A percentile compares a stretch with the other conserved stretches of the same genome.
phyloP scores from a whole-genome alignment of 2,888 invertebrate genomes.

The Heliconius charithonia region DNA sequence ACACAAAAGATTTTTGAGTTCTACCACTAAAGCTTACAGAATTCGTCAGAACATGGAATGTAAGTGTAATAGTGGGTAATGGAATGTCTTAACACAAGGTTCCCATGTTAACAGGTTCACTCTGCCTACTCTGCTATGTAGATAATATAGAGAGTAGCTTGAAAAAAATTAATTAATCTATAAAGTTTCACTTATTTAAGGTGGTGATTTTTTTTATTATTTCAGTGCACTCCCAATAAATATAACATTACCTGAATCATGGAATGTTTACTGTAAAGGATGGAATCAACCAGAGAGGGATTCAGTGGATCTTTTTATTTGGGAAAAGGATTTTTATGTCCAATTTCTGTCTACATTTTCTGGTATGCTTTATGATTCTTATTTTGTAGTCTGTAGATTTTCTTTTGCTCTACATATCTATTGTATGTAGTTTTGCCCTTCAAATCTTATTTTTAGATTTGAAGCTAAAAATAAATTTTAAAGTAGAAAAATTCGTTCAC shows the following conservation, averaged over 20 bases:
- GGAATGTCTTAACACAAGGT: background rate
- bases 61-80: too few species aligned
- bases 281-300: constrained; percentile 63
- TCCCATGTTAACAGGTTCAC: fast-evolving
- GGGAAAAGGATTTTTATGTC: constrained; percentile 85
- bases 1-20: too few species aligned
- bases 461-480: too few species aligned
- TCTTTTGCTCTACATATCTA: background rate
- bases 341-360: constrained; percentile 79
- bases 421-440: too few species aligned
- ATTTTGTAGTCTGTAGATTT: background rate
- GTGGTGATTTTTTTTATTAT: constrained; percentile 37
- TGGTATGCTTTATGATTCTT: constrained; percentile 57
- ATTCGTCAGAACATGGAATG: too few species aligned
- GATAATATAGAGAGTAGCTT: too few species aligned
- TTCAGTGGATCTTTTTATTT: constrained; percentile 72
- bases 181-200: background rate
- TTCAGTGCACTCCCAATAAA: constrained; percentile 60
- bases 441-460: too few species aligned
- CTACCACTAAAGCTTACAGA: too few species aligned
- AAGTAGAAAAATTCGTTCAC: too few species aligned
- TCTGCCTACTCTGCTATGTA: background rate
- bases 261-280: constrained; percentile 57
- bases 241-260: constrained; percentile 54
- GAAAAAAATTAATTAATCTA: too few species aligned